Percentiles rank a stretch among this genome's conserved stretches.
phyloP scores from a whole-genome alignment of 2,113 vertebrate genomes.

The Pomatorhinus ruficollis region DNA sequence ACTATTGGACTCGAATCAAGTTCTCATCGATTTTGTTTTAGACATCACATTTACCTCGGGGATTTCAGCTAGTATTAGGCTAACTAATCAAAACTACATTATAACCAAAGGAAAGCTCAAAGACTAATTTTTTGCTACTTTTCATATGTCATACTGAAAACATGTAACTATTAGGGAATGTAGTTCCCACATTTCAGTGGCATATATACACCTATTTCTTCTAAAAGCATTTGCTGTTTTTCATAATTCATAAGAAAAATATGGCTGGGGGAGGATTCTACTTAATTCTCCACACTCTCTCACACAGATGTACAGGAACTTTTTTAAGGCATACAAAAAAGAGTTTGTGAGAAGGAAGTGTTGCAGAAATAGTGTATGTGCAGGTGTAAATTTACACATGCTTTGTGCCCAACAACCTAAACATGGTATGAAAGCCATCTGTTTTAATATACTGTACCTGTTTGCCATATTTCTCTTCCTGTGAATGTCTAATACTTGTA shows the following conservation, averaged over 20 bases:
- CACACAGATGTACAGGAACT: background rate
- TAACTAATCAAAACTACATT: background rate
- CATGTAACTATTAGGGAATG: background rate
- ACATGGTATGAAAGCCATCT: slow-evolving; percentile 47
- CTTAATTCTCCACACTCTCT: background rate
- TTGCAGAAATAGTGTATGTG: background rate
- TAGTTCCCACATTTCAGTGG: background rate
- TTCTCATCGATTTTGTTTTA: background rate
- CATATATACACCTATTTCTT: background rate
- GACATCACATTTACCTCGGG: background rate
- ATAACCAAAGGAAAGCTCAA: background rate
- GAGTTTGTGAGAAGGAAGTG: background rate
- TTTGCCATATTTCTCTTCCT: slow-evolving; percentile 76
- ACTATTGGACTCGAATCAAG: background rate
- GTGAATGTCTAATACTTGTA: slow-evolving; percentile 82
- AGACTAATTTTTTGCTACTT: background rate
- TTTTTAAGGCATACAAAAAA: background rate
- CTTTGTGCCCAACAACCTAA: slow-evolving; percentile 41
- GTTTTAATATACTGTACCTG: slow-evolving; percentile 79
- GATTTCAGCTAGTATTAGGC: background rate
- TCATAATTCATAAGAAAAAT: background rate
- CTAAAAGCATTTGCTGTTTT: background rate
- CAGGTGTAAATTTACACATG: slow-evolving; percentile 14
- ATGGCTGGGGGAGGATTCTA: background rate
- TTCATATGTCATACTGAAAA: background rate